These are phyloP conservation scores for Argyra leucocephala DNA, from an alignment of 2,888 invertebrate species.

Conservation along the genomic window DNA sequence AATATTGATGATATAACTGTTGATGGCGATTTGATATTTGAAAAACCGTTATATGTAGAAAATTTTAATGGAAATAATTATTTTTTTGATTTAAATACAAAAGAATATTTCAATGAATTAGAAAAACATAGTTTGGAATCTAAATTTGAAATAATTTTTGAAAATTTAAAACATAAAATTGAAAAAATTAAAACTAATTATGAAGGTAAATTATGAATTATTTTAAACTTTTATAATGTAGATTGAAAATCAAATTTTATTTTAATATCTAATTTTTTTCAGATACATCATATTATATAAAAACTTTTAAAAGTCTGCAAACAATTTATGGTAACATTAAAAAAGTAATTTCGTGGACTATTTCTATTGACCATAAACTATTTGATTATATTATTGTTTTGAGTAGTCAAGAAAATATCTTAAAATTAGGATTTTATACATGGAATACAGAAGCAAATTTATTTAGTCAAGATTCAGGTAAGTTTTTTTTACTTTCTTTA, in stretches of 20 bases:
- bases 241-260: not conserved
- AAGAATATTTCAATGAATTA: slow-evolving; percentile 16
- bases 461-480: slow-evolving; percentile 31
- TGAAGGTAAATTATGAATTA: slow-evolving; percentile 22
- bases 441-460: slow-evolving; percentile 28
- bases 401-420: slow-evolving; percentile 19
- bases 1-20: slow-evolving; percentile 11
- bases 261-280: slow-evolving; percentile 8
- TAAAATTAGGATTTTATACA: slow-evolving; percentile 25
- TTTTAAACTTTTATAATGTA: not conserved
- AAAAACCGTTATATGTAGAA: slow-evolving; percentile 28
- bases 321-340: slow-evolving; percentile 25
- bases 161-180: slow-evolving; percentile 17
- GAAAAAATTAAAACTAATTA: slow-evolving; percentile 26
- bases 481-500: slow-evolving; percentile 24
- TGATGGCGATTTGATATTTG: slow-evolving; percentile 30
- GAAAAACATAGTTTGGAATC: slow-evolving; percentile 24
- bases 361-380: slow-evolving; percentile 15
- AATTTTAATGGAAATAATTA: slow-evolving; percentile 27
- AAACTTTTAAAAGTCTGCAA: slow-evolving; percentile 34
- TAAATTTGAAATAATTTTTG: not conserved
- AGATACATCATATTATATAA: slow-evolving; percentile 26
- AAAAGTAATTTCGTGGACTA: slow-evolving; percentile 25
- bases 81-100: slow-evolving; percentile 12
- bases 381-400: slow-evolving; percentile 30